These are phyloP conservation scores for Trachemys scripta DNA, from an alignment of 2,113 vertebrate species.

Conservation along the genomic window DNA sequence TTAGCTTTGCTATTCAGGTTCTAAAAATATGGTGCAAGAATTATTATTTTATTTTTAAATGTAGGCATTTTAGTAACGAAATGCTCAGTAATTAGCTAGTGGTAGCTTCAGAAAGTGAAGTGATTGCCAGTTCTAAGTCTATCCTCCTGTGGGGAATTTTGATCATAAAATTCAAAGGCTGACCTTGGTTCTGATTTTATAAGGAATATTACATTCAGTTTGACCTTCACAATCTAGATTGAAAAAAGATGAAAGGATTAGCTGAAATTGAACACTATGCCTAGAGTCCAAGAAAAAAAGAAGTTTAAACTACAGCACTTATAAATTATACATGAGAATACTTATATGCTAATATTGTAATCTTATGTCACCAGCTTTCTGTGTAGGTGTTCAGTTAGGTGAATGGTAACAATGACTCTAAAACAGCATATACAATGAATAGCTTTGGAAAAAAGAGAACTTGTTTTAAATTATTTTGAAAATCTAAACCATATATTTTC, in stretches of 20 bases:
- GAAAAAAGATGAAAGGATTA: conserved; percentile 74
- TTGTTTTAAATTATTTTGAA: not conserved
- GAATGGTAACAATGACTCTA: conserved; percentile 35
- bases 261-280: conserved; percentile 56
- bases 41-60: not conserved
- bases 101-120: not conserved
- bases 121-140: not conserved
- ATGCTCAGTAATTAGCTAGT: not conserved
- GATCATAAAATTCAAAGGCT: conserved; percentile 23
- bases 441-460: not conserved
- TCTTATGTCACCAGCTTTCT: conserved; percentile 53
- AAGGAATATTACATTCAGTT: not conserved
- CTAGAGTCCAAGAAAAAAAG: conserved; percentile 24
- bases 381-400: conserved; percentile 45
- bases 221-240: conserved; percentile 53
- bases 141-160: conserved; percentile 7
- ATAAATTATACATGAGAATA: conserved; percentile 74
- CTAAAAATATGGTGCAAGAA: accelerated
- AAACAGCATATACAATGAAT: conserved; percentile 42
- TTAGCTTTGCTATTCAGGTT: not conserved
- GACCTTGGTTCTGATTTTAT: not conserved
- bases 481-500: not conserved
- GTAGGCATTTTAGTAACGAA: not conserved
- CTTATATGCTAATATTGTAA: conserved; percentile 56
- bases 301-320: conserved; percentile 33